A percentile compares a stretch with the other conserved stretches of the same genome.
Evolutionary conservation across 2,888 invertebrate species (phyloP).

Genomic region (Leptothorax acervorum): DNA sequence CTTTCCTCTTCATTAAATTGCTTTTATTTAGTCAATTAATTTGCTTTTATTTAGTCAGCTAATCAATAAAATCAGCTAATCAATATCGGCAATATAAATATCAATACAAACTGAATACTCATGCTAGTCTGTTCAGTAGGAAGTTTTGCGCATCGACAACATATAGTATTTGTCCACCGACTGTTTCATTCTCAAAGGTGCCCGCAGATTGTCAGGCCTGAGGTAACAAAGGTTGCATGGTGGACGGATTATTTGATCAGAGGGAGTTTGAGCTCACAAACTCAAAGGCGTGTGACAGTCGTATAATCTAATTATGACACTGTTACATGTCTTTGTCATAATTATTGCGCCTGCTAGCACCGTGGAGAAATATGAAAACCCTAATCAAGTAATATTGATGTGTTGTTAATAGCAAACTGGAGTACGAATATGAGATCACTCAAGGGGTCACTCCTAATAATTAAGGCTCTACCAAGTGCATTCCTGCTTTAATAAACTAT

Average conservation of each 20-base stretch:
- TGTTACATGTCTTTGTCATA: conserved; percentile 46
- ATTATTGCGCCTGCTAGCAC: conserved; percentile 17
- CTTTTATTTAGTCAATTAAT: not conserved
- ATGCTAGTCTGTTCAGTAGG: conserved; percentile 20
- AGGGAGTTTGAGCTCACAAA: conserved; percentile 23
- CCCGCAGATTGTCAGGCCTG: conserved; percentile 36
- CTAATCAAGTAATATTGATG: conserved; percentile 19
- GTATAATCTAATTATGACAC: conserved; percentile 34
- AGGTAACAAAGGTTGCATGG: conserved; percentile 40
- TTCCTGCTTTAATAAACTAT: not conserved
- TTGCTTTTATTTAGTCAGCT: not conserved
- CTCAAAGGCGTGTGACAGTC: conserved; percentile 43
- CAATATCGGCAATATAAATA: conserved; percentile 14
- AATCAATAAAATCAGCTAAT: not conserved
- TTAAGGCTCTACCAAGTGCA: not conserved
- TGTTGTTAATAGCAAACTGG: not conserved
- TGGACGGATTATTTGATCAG: conserved; percentile 45
- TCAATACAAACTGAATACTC: conserved; percentile 51
- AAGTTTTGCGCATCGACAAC: conserved; percentile 38
- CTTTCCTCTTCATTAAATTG: not conserved
- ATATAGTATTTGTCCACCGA: conserved; percentile 52
- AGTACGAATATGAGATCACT: not conserved
- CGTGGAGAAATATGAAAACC: conserved; percentile 33
- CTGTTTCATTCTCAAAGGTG: conserved; percentile 58
- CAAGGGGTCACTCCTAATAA: not conserved